Percentiles rank a stretch among this genome's conserved stretches.
phyloP scores from a whole-genome alignment of 1,140 invertebrate genomes.

The Zophobas morio region DNA sequence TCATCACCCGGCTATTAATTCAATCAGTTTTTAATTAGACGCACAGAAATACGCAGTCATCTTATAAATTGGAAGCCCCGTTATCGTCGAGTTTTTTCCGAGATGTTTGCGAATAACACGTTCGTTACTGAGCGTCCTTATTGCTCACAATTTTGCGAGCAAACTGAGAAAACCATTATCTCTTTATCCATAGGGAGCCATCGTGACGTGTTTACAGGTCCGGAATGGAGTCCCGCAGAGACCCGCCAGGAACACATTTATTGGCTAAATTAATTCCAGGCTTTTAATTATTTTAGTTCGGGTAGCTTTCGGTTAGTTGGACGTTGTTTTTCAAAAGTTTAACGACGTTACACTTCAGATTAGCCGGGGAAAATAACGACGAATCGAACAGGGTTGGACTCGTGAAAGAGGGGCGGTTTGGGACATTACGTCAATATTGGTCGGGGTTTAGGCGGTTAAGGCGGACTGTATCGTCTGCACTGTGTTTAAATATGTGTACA shows the following conservation, averaged over 20 bases:
- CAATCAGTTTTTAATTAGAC: no score
- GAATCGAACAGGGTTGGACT: no score
- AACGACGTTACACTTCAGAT: no score
- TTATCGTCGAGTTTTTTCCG: background rate
- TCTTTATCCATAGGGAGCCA: slow-evolving; percentile 39
- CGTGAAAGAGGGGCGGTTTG: no score
- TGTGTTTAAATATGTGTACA: no score
- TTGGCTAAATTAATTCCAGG: slow-evolving; percentile 35
- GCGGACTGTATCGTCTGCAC: no score
- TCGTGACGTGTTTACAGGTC: slow-evolving; percentile 41
- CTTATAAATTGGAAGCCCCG: background rate
- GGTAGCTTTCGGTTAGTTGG: background rate
- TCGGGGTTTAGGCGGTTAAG: no score
- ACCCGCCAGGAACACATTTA: slow-evolving; percentile 23
- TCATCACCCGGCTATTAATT: no score
- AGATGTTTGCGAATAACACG: background rate
- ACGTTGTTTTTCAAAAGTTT: background rate
- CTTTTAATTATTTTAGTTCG: slow-evolving; percentile 33
- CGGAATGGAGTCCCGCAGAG: slow-evolving; percentile 25
- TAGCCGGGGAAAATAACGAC: no score
- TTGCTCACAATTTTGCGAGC: slow-evolving; percentile 32
- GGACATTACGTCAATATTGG: no score
- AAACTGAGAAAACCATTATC: slow-evolving; percentile 38
- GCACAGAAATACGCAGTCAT: no score
- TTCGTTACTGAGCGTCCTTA: slow-evolving; percentile 18